Conservation (phyloP, 2,113 vertebrate species). For the Ahaetulla prasina region DNA sequence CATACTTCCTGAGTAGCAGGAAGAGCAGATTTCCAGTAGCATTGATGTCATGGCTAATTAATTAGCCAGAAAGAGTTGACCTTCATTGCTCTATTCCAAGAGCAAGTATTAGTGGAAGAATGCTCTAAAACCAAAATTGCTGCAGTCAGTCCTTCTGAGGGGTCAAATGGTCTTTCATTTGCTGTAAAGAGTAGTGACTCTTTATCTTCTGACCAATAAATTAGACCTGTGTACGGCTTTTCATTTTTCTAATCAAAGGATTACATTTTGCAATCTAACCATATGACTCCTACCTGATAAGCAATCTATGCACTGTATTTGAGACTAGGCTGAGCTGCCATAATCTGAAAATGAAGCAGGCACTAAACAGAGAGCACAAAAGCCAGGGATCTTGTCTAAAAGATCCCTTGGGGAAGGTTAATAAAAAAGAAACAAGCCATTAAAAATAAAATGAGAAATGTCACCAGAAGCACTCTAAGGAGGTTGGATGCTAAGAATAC, state of each 20-base stretch:
- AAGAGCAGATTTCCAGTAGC: not conserved
- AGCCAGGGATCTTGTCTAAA: not conserved
- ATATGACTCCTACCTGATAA: not conserved
- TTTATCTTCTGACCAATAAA: not conserved
- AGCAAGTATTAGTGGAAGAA: not conserved
- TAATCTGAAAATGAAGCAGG: not conserved
- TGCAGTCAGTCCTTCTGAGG: not conserved
- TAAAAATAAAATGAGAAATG: not conserved
- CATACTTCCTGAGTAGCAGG: not conserved
- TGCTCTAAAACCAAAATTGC: not conserved
- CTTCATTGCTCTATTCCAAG: not conserved
- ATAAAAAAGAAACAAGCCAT: not conserved
- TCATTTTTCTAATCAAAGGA: not conserved
- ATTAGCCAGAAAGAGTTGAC: not conserved
- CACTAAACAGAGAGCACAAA: not conserved
- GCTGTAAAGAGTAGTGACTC: not conserved
- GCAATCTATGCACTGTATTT: not conserved
- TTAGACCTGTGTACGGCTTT: not conserved
- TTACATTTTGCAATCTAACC: not conserved
- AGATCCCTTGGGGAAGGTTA: not conserved
- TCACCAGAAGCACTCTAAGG: not conserved
- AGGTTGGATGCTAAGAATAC: not conserved
- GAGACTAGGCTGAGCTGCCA: not conserved
- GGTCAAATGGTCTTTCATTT: not conserved
- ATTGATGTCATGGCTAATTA: not conserved